A percentile compares a stretch with the other conserved stretches of the same genome.
Conservation (phyloP, 2,888 invertebrate genomes). For the Melinaea menophilus region DNA sequence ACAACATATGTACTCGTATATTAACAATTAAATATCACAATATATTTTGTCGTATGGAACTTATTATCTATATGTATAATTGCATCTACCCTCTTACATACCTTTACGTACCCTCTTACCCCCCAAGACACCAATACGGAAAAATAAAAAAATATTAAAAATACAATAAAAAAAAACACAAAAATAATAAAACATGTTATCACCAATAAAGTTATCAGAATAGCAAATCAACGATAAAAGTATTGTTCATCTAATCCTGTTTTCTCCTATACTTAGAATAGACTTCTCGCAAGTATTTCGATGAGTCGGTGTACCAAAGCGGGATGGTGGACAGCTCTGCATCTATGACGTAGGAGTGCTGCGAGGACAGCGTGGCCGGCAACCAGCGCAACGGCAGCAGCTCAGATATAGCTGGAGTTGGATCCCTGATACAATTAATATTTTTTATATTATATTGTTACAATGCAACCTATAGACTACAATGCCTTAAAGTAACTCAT, state of each 20-base stretch:
- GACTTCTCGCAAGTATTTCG: constrained; percentile 47
- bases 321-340: constrained; percentile 43
- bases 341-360: constrained; percentile 50
- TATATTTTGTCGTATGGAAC: no score
- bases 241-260: constrained; percentile 21
- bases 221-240: no score
- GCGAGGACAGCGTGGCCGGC: constrained; percentile 36
- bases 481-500: no score
- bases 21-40: no score
- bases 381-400: constrained; percentile 51
- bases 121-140: no score
- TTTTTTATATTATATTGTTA: neutral
- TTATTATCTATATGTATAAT: no score
- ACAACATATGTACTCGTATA: no score
- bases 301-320: constrained; percentile 48
- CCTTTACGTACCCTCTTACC: no score
- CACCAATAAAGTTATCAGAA: neutral
- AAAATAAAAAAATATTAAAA: no score
- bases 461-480: neutral
- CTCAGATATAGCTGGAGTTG: constrained; percentile 49
- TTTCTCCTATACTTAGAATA: constrained; percentile 53
- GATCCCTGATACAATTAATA: constrained; percentile 46
- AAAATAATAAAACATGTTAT: neutral
- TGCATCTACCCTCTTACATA: no score
- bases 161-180: no score